These are phyloP conservation scores for Drosophila paucipuncta DNA, from an alignment of 2,888 invertebrate genomes.

Conservation along the genomic window DNA sequence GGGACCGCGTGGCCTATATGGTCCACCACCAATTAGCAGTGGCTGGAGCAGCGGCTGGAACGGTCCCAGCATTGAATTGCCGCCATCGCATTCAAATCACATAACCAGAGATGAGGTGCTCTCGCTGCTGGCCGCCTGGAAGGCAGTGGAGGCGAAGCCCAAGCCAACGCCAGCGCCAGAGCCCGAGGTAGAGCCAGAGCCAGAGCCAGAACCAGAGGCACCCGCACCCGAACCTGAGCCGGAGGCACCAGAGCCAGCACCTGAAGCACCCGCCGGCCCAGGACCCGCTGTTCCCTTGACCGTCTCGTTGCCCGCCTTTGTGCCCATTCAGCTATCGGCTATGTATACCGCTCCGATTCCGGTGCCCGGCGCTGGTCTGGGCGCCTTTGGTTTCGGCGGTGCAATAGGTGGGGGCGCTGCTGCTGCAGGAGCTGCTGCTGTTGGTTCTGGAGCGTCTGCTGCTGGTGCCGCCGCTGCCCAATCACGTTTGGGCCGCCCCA, in stretches of 20 bases:
- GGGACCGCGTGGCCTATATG: constrained; percentile 32
- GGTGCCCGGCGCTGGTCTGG: constrained; percentile 54
- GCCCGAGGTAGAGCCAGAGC: constrained; percentile 78
- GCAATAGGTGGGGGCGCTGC: constrained; percentile 14
- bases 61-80: constrained; percentile 47
- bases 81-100: constrained; percentile 58
- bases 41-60: constrained; percentile 59
- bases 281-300: constrained; percentile 82
- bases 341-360: constrained; percentile 84
- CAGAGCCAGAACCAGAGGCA: constrained; percentile 58
- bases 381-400: constrained; percentile 36
- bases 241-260: constrained; percentile 79
- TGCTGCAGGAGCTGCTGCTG: constrained; percentile 22
- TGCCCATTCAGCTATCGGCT: constrained; percentile 84
- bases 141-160: constrained; percentile 69
- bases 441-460: neutral
- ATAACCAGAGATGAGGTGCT: constrained; percentile 81
- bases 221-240: constrained; percentile 76
- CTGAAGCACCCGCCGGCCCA: constrained; percentile 77
- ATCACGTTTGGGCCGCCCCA: constrained; percentile 15
- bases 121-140: constrained; percentile 77
- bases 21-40: constrained; percentile 17
- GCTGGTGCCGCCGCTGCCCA: constrained; percentile 15
- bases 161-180: constrained; percentile 77
- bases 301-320: constrained; percentile 83